These are phyloP conservation scores for Melanogrammus aeglefinus DNA, from an alignment of 2,797 vertebrate genomes.

Conservation along the genomic window DNA sequence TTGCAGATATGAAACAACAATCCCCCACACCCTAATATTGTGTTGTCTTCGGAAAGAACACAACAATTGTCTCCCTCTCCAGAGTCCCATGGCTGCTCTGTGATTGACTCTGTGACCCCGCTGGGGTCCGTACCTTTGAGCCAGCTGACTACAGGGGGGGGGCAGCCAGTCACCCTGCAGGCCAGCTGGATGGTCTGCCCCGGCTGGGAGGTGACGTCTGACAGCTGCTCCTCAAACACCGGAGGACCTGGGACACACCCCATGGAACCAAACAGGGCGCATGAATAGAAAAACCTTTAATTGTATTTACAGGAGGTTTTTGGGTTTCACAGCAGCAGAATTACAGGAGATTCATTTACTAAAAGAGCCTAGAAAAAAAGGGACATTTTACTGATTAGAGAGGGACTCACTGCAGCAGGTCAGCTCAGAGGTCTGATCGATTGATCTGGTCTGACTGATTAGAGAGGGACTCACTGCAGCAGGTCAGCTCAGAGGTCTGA, in stretches of 20 bases:
- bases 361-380: too few species aligned
- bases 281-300: too few species aligned
- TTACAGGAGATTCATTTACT: too few species aligned
- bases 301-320: too few species aligned
- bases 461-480: slow-evolving; percentile 47
- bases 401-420: slow-evolving; percentile 80
- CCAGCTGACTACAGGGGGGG: slow-evolving; percentile 85
- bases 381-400: neutral
- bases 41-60: too few species aligned
- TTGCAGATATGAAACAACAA: too few species aligned
- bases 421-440: slow-evolving; percentile 73
- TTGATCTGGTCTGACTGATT: neutral
- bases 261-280: slow-evolving; percentile 4
- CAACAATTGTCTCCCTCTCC: too few species aligned
- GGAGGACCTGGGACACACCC: slow-evolving; percentile 75
- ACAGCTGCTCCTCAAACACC: slow-evolving; percentile 82
- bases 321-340: too few species aligned
- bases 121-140: slow-evolving; percentile 82
- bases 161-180: slow-evolving; percentile 85
- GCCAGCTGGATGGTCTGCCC: slow-evolving; percentile 92
- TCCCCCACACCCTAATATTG: neutral
- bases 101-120: too few species aligned
- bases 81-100: neutral
- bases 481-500: too few species aligned
- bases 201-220: slow-evolving; percentile 81